Evolutionary conservation across 2,888 invertebrate species (phyloP).

Genomic region (Melitaea athalia): DNA sequence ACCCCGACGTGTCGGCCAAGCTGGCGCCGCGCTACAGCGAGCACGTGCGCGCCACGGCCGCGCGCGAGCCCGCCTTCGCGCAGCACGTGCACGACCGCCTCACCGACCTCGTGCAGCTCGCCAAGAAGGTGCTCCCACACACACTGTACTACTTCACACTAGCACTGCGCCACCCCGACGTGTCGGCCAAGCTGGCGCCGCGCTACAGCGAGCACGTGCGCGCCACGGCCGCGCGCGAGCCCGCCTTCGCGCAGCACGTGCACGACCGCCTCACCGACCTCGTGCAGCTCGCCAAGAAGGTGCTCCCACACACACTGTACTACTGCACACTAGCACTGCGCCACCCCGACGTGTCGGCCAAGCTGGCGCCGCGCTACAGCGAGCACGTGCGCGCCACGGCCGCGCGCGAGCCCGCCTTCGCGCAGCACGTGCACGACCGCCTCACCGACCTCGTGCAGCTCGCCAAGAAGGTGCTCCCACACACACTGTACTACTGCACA

Average conservation of each 20-base stretch:
- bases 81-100: constrained; percentile 91
- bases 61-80: constrained; percentile 90
- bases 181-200: constrained; percentile 87
- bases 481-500: neutral
- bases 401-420: constrained; percentile 90
- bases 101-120: constrained; percentile 91
- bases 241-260: constrained; percentile 89
- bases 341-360: constrained; percentile 66
- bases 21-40: constrained; percentile 93
- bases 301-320: no score
- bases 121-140: constrained; percentile 94
- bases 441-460: no score
- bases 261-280: no score
- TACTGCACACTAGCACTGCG: neutral
- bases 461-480: no score
- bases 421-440: constrained; percentile 91
- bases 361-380: constrained; percentile 91
- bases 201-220: constrained; percentile 94
- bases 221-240: constrained; percentile 90
- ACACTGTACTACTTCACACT: neutral
- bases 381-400: constrained; percentile 92
- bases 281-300: no score
- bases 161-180: neutral
- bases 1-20: constrained; percentile 75
- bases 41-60: constrained; percentile 90